Evolutionary conservation across 2,113 vertebrate genomes (phyloP).

Genomic region (Crypturellus undulatus): DNA sequence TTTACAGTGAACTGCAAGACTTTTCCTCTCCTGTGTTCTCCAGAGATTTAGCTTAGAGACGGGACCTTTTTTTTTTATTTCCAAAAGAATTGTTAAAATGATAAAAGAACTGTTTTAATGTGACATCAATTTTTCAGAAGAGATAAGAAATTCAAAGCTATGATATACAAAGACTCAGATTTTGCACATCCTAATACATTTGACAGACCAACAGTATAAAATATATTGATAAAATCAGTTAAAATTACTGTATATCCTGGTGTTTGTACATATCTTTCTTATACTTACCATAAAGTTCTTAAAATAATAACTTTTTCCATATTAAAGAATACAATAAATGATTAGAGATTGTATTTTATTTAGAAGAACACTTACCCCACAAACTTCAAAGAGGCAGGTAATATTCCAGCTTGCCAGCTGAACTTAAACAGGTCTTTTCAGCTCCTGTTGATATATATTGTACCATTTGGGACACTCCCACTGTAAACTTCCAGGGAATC

Average conservation of each 20-base stretch:
- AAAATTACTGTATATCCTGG: neutral
- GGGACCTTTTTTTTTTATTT: neutral
- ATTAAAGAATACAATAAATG: neutral
- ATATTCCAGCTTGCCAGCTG: conserved; percentile 17
- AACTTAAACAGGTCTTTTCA: neutral
- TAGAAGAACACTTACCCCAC: conserved; percentile 53
- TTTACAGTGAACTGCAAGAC: neutral
- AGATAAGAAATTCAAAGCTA: neutral
- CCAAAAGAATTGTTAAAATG: neutral
- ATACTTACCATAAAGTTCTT: neutral
- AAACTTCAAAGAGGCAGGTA: neutral
- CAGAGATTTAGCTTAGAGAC: neutral
- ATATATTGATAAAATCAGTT: neutral
- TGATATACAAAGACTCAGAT: neutral
- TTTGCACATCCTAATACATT: neutral
- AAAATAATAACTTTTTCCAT: neutral
- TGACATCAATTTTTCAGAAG: neutral
- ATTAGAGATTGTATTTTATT: conserved; percentile 24
- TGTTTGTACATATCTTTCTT: neutral
- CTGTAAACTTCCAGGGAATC: neutral
- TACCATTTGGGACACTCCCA: conserved; percentile 54
- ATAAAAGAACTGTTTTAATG: neutral
- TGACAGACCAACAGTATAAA: neutral
- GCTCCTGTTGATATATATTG: conserved; percentile 52
- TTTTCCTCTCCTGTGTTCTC: neutral